Base-by-base conservation (phyloP, 1,140 invertebrate genomes). In the Dendrolimus kikuchii region DNA sequence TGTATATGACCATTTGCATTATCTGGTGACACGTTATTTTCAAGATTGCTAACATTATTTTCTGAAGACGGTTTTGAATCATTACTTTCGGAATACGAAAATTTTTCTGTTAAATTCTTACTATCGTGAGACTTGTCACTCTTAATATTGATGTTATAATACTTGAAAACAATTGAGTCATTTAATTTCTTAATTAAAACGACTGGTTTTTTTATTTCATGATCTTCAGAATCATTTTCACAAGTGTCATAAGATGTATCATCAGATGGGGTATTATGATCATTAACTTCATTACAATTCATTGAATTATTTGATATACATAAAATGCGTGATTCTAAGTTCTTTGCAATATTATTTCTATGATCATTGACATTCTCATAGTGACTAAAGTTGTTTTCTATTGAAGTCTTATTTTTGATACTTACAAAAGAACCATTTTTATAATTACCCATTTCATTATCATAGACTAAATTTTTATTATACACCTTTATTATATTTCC, bases 81-180 rank as follows among this genome's bases (percentile, higher is more conserved):
- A 23, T 23, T 23, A 23, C 23, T 23, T 23, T 23, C 23, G 23
- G 23, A 23, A 23, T 23, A 23, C 23, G 23, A 23, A 23, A 23
- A 23, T 23, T 23, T 3, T 23, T 23, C 37, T 43, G 7, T 43
- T 49, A 38, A 56, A 46, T 42, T 59, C 38, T 51, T 53, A 40
- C 39, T 47, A 50, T 51, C 23, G 53, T 52, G 50, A 55, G 43
- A 62, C 10, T 52, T 5, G 46, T 52, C 48, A 46, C 7, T 46
- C 39, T 57, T 42, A 53, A 40, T n/a, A 0, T 37, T 46, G 56
- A 67, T 64, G n/a, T 64, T 49, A 57, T 65, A 71, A 66, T 76
- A 81, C 51, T 74, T 77, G 4, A 71, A 39, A 49, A 79, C 71
- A 51, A 70, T 9, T 37, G 71, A 71, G 54, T 76, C 60, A 70